A percentile compares a stretch with the other conserved stretches of the same genome.
These are phyloP conservation scores for Chloropsis hardwickii DNA, from an alignment of 2,113 vertebrate species.

Conservation along the genomic window DNA sequence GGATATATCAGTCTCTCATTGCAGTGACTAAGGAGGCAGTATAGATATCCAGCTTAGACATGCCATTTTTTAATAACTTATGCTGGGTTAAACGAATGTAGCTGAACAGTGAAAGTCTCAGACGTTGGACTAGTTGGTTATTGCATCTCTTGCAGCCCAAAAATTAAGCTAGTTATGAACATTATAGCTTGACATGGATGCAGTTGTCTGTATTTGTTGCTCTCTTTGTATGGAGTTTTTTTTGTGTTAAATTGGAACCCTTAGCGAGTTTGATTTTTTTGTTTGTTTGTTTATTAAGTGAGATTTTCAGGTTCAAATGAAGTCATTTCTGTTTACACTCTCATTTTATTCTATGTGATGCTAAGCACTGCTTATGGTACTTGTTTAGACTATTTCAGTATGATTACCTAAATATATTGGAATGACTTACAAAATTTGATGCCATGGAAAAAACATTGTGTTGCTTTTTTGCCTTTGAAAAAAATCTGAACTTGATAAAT, in stretches of 20 bases:
- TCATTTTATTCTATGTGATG: neutral
- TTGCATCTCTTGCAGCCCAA: neutral
- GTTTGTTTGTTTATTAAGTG: neutral
- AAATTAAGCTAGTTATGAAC: neutral
- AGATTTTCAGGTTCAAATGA: neutral
- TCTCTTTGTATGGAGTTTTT: neutral
- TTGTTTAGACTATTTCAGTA: neutral
- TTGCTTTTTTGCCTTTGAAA: neutral
- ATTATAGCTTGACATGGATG: neutral
- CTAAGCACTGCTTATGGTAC: neutral
- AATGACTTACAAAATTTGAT: neutral
- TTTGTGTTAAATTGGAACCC: neutral
- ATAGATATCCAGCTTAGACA: neutral
- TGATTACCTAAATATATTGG: neutral
- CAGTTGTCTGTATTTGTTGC: neutral
- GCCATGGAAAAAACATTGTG: neutral
- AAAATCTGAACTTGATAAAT: neutral
- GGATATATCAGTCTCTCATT: neutral
- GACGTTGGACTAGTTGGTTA: neutral
- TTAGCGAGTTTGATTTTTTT: neutral
- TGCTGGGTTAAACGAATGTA: neutral
- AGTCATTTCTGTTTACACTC: neutral
- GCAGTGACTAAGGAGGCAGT: neutral
- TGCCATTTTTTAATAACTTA: fast-evolving
- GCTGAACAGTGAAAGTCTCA: neutral